Conservation (phyloP, 2,797 vertebrate species). For the Thamnophis elegans region DNA sequence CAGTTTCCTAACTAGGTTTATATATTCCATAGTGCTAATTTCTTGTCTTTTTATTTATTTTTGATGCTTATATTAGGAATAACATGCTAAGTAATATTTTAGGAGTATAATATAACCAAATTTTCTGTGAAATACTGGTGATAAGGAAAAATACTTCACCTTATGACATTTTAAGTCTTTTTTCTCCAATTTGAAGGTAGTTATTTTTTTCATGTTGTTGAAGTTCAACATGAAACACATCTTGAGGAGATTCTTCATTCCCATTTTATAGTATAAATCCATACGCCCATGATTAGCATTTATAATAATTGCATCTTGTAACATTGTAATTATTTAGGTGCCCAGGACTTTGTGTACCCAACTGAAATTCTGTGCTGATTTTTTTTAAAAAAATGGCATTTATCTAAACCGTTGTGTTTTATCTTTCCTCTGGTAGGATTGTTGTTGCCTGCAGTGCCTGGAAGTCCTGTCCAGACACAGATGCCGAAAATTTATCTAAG, state of each 20-base stretch:
- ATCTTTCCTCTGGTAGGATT: constrained; percentile 73
- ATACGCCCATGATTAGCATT: not conserved
- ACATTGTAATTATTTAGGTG: not conserved
- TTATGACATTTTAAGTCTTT: not conserved
- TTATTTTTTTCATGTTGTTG: not conserved
- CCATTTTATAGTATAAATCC: not conserved
- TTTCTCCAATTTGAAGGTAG: not conserved
- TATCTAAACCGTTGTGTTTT: constrained; percentile 24
- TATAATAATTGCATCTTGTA: not conserved
- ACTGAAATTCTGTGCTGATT: not conserved
- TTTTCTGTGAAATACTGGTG: not conserved
- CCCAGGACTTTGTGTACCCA: not conserved
- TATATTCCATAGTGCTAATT: not conserved
- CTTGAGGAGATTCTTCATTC: not conserved
- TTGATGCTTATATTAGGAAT: not conserved
- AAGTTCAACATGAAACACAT: not conserved
- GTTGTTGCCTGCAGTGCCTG: constrained; percentile 79
- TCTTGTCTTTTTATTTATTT: not conserved
- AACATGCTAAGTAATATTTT: not conserved
- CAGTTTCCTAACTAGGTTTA: not conserved
- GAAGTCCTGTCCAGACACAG: constrained; percentile 86
- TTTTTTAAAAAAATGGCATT: not conserved
- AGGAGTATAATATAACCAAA: not conserved
- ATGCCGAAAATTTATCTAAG: constrained; percentile 80
- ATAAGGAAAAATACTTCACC: not conserved